phyloP scores from a whole-genome alignment of 2,797 vertebrate genomes.

The Scyliorhinus canicula region DNA sequence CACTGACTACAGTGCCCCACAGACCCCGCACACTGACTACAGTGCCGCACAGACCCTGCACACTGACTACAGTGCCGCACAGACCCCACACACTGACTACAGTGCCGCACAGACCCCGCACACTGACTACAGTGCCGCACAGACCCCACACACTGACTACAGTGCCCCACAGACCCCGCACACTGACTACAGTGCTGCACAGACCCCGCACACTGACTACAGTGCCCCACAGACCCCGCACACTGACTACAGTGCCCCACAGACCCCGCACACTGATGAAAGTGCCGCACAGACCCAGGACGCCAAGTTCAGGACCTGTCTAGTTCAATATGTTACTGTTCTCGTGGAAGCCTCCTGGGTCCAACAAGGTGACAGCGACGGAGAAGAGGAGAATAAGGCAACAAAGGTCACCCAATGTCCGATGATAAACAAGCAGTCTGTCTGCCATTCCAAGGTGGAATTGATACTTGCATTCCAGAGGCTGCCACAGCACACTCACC shows the following conservation, averaged over 20 bases:
- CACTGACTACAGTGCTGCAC: background rate
- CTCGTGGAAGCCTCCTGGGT: background rate
- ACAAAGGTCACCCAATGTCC: background rate
- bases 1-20: background rate
- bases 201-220: background rate
- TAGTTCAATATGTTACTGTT: background rate
- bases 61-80: background rate
- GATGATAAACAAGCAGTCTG: background rate
- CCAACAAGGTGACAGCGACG: background rate
- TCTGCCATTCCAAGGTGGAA: background rate
- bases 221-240: background rate
- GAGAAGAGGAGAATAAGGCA: background rate
- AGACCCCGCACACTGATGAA: background rate
- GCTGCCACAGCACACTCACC: background rate
- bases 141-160: background rate
- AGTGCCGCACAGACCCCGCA: background rate
- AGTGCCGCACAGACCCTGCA: background rate
- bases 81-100: background rate
- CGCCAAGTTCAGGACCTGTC: no score
- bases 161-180: background rate
- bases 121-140: background rate
- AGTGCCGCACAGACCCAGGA: background rate
- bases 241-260: background rate
- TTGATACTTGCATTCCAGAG: background rate
- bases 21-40: background rate